Evolutionary conservation across 2,113 vertebrate species (phyloP).

Genomic region (Strix uralensis): DNA sequence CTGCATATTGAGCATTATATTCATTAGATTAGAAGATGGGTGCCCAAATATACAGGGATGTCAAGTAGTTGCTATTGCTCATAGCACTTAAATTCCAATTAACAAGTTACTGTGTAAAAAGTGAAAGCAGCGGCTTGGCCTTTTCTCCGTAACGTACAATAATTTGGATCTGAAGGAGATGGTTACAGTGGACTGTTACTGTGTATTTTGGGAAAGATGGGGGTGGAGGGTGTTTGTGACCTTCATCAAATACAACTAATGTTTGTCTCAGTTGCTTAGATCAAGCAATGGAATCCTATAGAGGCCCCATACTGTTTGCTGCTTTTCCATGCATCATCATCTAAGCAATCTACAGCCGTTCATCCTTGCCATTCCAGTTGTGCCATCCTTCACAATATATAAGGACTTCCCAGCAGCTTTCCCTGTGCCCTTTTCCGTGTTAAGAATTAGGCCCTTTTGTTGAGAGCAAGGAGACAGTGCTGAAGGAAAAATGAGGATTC

Average conservation of each 20-base stretch:
- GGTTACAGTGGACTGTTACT: background rate
- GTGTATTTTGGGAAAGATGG: constrained; percentile 1
- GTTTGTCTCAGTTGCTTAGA: background rate
- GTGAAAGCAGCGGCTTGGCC: background rate
- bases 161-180: background rate
- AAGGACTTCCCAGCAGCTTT: background rate
- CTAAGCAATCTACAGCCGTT: background rate
- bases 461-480: background rate
- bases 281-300: background rate
- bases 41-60: background rate
- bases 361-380: background rate
- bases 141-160: background rate
- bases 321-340: background rate
- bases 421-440: background rate
- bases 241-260: background rate
- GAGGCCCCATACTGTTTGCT: background rate
- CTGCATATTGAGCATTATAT: background rate
- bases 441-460: background rate
- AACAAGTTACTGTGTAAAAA: background rate
- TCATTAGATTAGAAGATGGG: background rate
- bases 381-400: background rate
- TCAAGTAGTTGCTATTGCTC: background rate
- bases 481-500: background rate
- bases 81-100: background rate
- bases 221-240: background rate